Base-by-base conservation (phyloP, 2,888 invertebrate genomes). In the Spodoptera littoralis region DNA sequence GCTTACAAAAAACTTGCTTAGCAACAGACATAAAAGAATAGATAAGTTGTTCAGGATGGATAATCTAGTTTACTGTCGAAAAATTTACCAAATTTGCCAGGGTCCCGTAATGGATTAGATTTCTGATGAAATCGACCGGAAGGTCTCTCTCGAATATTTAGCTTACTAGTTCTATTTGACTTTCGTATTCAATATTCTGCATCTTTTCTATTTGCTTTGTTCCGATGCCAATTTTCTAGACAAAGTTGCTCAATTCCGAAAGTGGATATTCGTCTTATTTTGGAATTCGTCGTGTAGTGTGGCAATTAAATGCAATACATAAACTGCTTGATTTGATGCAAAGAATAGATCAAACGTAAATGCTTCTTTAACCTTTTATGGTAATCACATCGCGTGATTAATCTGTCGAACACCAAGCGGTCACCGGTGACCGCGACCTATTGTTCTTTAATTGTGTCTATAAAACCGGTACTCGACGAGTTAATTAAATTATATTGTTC, bases 1-100 rank as follows among this genome's bases (percentile, higher is more conserved):
- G 69, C 70, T 66, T 64, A 65, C 60, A 73, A 78, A 77, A 80
- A 79, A 79, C 70, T 78, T 65, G 70, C 66, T 68, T 73, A 56
- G 78, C 60, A 79, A 77, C 74, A 55, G 61, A 74, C 70, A 57
- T 73, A 72, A 73, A 70, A 62, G 47, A 72, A 79, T 68, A 72
- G 75, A 79, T 68, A 65, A 65, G 70, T 72, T 66, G 59, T 65
- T 69, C 70, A 65, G 75, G 70, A 79, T 75, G 73, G 71, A 73
- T 77, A 81, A 77, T 80, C 80, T 76, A 73, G 82, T 83, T 82
- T 78, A 60, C 63, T 73, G 71, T 73, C 57, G 74, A 73, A 81
- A 76, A 74, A 70, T 73, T 77, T 56, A 61, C 66, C 61, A 58
- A 76, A 76, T 73, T 64, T 45, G 63, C 63, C 60, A 65, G 51